phyloP scores from a whole-genome alignment of 2,797 vertebrate genomes.

The Ataeniobius toweri region DNA sequence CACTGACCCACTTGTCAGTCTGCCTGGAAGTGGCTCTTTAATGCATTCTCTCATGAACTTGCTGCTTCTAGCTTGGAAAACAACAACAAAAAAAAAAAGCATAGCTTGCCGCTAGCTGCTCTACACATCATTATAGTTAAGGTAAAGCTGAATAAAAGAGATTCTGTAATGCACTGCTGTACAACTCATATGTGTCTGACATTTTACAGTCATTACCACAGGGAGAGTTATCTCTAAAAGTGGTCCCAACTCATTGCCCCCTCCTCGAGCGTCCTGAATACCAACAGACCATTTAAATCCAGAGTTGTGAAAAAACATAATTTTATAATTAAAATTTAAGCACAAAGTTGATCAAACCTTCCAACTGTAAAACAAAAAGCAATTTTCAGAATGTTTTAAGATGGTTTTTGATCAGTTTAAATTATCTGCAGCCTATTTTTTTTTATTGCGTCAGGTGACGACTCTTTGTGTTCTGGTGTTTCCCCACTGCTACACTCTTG shows the following conservation, averaged over 20 bases:
- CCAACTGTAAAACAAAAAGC: neutral
- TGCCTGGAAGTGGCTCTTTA: conserved; percentile 2
- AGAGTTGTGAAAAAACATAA: neutral
- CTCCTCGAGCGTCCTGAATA: neutral
- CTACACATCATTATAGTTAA: neutral
- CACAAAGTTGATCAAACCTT: neutral
- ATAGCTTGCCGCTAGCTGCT: neutral
- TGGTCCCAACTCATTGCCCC: neutral
- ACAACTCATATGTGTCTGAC: neutral
- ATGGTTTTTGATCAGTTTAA: neutral
- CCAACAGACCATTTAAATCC: neutral
- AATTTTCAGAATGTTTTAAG: neutral
- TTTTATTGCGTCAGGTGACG: neutral
- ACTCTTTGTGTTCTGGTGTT: neutral
- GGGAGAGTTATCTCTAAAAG: neutral
- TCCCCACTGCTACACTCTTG: no score
- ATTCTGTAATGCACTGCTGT: neutral
- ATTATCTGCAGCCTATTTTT: neutral
- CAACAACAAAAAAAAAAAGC: neutral
- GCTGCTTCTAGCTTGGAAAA: neutral
- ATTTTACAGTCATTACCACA: neutral
- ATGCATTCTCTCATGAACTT: neutral
- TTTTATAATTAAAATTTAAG: neutral
- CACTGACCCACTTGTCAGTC: conserved; percentile 14
- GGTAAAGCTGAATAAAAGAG: neutral